Base-by-base conservation (phyloP, 2,888 invertebrate species). In the Aelia acuminata region DNA sequence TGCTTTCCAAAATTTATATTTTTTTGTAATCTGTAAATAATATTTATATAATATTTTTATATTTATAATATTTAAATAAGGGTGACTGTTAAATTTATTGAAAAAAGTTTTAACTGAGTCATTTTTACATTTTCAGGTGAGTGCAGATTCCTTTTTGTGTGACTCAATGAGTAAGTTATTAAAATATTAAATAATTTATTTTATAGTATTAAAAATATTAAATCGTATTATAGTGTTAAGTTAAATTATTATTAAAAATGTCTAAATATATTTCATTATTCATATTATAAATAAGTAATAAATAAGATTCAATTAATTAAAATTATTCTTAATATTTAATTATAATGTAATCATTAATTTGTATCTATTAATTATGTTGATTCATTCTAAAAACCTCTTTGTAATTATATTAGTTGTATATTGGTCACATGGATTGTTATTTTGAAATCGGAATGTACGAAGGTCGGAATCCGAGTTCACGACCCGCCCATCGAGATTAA, bases 101-200 rank as follows among this genome's bases (percentile, higher is more conserved):
- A 43, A 43, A 43, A 43, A 43, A 43, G 10, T 43, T 50, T 50
- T 53, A 53, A 53, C 10, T n/a, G n/a, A 53, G 31, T 35, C 7
- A 5, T 35, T 63, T 70, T 70, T 70, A 8, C 20, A 35, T 70
- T 31, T 70, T 70, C 63, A 70, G 63, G 63, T 70, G 63, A 70
- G 63, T 70, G 63, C 63, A 70, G 63, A 70, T 70, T 70, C 63
- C 63, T 70, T 70, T 70, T 70, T 35, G 31, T 70, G 63, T 70
- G 63, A 70, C 63, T 70, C 63, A 70, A 70, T 70, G 63, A 70
- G 63, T 70, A 70, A 70, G 63, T 70, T 70, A 13, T 35, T n/a
- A n/a, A 70, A 35, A 35, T 35, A 18, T 70, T 70, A 8, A 70
- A 35, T 70, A 35, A 35, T 18, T 70, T 35, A 70, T 70, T 70